These are phyloP conservation scores for Apocheima hispidaria DNA, from an alignment of 2,888 invertebrate species.

Conservation along the genomic window DNA sequence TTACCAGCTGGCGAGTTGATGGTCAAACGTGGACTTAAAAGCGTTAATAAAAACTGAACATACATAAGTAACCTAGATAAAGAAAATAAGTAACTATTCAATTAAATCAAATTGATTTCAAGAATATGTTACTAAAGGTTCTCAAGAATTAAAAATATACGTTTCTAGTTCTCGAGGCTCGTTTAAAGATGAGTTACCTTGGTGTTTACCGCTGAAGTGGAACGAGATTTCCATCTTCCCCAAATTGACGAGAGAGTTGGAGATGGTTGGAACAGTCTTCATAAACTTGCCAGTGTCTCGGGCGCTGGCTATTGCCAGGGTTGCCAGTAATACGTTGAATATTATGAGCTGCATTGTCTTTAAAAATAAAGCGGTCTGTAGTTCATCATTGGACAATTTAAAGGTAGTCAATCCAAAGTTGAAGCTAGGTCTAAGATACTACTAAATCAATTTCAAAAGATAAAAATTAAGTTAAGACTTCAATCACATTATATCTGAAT, in stretches of 20 bases:
- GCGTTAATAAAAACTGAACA: too few species aligned
- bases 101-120: too few species aligned
- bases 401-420: background rate
- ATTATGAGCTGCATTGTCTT: slow-evolving; percentile 51
- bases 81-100: too few species aligned
- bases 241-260: slow-evolving; percentile 74
- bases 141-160: background rate
- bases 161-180: background rate
- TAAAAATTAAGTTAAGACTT: background rate
- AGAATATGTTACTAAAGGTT: background rate
- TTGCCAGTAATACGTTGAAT: slow-evolving; percentile 48
- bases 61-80: too few species aligned
- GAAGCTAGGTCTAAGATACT: background rate
- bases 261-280: slow-evolving; percentile 64
- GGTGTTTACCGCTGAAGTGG: slow-evolving; percentile 65
- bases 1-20: too few species aligned
- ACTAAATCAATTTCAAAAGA: background rate
- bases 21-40: too few species aligned
- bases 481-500: background rate
- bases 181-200: slow-evolving; percentile 55
- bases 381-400: background rate
- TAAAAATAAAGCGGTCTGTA: slow-evolving; percentile 16
- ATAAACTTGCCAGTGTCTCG: slow-evolving; percentile 56
- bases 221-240: slow-evolving; percentile 80
- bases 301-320: slow-evolving; percentile 47